Percentiles rank a stretch among this genome's conserved stretches.
Conservation (phyloP, 2,113 vertebrate genomes). For the Donacobius atricapilla region DNA sequence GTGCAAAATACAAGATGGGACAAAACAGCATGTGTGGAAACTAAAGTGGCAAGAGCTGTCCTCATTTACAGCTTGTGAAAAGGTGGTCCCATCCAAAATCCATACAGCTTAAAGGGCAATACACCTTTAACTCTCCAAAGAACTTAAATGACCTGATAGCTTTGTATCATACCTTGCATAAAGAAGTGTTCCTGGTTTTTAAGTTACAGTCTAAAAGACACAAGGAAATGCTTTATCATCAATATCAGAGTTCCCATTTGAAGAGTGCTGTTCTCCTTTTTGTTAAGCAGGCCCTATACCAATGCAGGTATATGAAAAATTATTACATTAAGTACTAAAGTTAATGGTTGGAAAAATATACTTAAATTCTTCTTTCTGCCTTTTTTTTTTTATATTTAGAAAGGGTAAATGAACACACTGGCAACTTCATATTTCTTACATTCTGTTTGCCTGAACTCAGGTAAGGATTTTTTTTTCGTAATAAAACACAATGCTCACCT, state of each 20-base stretch:
- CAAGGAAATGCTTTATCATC: neutral
- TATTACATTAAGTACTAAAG: neutral
- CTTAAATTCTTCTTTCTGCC: neutral
- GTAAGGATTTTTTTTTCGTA: neutral
- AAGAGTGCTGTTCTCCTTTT: neutral
- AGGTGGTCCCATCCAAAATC: neutral
- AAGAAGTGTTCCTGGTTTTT: neutral
- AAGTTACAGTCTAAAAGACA: neutral
- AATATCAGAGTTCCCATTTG: neutral
- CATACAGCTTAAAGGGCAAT: neutral
- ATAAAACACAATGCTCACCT: slow-evolving; percentile 67
- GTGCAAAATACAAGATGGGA: neutral
- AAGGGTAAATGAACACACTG: neutral
- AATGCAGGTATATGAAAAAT: neutral
- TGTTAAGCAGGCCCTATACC: neutral
- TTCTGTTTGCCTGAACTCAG: neutral
- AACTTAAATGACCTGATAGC: neutral
- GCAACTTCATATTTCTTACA: neutral
- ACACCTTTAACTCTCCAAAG: neutral
- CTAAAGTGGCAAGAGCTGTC: neutral
- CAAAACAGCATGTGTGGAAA: neutral
- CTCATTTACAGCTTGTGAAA: neutral
- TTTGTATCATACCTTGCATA: neutral
- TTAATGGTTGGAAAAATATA: neutral
- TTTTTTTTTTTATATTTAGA: neutral